A percentile compares a stretch with the other conserved stretches of the same genome.
These are phyloP conservation scores for Catharus minimus DNA, from an alignment of 2,113 vertebrate genomes.

Conservation along the genomic window DNA sequence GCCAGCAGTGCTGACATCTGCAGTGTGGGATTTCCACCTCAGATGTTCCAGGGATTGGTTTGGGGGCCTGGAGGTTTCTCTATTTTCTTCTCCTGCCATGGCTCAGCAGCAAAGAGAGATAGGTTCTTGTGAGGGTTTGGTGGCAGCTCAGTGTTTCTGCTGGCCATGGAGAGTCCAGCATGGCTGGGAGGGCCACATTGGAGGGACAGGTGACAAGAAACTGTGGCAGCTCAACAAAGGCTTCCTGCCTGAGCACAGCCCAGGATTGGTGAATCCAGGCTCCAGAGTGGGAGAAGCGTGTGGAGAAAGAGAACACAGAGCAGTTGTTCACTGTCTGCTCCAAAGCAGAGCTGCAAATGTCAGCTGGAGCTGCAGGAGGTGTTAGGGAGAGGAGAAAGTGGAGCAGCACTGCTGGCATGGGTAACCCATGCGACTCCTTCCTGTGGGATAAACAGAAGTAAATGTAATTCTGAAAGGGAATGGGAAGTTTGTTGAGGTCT, in stretches of 20 bases:
- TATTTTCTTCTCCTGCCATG: neutral
- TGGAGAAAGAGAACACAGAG: neutral
- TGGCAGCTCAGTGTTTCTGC: neutral
- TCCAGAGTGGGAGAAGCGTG: neutral
- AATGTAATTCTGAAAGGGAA: neutral
- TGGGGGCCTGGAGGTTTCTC: neutral
- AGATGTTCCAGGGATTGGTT: neutral
- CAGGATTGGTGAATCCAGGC: neutral
- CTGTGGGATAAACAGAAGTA: neutral
- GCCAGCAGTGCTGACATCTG: neutral
- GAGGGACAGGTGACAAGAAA: neutral
- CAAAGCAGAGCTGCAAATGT: neutral
- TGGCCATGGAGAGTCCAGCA: neutral
- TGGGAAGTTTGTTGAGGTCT: neutral
- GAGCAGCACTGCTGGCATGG: neutral
- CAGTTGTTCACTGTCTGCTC: neutral
- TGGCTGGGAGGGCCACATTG: neutral
- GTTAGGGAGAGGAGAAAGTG: neutral
- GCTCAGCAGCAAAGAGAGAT: neutral
- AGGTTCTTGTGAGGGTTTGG: neutral
- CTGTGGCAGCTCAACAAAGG: neutral
- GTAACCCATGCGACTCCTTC: neutral
- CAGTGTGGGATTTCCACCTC: neutral
- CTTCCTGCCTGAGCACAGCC: neutral
- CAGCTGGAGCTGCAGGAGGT: conserved; percentile 4